These are phyloP conservation scores for Arnoldichthys spilopterus DNA, from an alignment of 2,797 vertebrate genomes.

Conservation along the genomic window DNA sequence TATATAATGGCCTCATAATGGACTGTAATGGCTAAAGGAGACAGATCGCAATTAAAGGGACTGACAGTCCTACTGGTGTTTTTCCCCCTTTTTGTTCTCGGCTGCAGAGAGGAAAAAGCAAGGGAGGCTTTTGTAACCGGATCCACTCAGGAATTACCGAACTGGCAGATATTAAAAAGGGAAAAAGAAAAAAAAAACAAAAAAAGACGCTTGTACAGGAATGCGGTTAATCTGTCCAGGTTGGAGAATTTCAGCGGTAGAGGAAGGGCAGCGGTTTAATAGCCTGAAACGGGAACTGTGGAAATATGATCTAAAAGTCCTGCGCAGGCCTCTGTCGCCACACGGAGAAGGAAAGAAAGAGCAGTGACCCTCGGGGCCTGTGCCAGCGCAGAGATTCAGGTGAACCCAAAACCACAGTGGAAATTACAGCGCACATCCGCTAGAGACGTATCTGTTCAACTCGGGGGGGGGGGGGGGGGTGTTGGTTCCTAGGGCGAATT, in stretches of 20 bases:
- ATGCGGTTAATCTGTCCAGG: conserved; percentile 70
- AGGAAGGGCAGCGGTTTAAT: conserved; percentile 67
- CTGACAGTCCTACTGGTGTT: conserved; percentile 50
- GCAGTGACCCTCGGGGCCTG: conserved; percentile 30
- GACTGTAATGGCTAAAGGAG: conserved; percentile 69
- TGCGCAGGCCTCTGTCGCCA: conserved; percentile 65
- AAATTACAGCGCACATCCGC: conserved; percentile 64
- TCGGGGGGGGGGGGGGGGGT: no score
- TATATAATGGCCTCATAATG: conserved; percentile 75
- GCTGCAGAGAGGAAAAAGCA: conserved; percentile 58
- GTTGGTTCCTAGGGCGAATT: conserved; percentile 57
- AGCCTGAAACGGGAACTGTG: conserved; percentile 64
- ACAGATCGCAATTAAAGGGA: conserved; percentile 65
- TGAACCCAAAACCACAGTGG: conserved; percentile 75
- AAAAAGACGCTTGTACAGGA: conserved; percentile 66
- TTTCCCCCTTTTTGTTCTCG: conserved; percentile 57
- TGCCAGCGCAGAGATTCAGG: conserved; percentile 59
- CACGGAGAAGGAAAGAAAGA: conserved; percentile 30
- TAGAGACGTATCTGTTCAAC: conserved; percentile 67
- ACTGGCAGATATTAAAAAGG: conserved; percentile 65
- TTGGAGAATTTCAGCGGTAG: conserved; percentile 61
- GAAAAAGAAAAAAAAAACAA: conserved; percentile 70
- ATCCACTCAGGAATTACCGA: conserved; percentile 65
- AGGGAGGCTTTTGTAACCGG: conserved; percentile 67
- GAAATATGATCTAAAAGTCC: conserved; percentile 79